Evolutionary conservation across 2,888 invertebrate genomes (phyloP).

Genomic region (Netelia virgata): DNA sequence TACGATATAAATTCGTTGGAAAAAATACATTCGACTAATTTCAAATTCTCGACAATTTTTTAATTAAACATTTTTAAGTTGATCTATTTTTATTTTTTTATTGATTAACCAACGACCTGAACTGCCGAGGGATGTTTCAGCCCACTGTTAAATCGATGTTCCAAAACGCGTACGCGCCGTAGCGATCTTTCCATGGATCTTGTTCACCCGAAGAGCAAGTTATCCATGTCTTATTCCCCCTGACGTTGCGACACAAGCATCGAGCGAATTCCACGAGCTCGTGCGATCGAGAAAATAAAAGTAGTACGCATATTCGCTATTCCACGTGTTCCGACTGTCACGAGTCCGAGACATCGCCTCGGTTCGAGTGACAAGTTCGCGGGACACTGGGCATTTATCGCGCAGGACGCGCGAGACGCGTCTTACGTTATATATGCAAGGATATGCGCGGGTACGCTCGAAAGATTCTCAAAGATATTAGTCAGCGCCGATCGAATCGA

Average conservation of each 20-base stretch:
- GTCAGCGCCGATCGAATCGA: constrained; percentile 64
- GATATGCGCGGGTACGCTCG: constrained; percentile 6
- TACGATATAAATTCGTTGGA: constrained; percentile 13
- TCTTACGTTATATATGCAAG: background rate
- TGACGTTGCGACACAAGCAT: constrained; percentile 13
- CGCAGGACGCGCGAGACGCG: constrained; percentile 39
- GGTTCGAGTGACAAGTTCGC: constrained; percentile 60
- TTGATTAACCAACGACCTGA: no score
- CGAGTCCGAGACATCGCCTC: background rate
- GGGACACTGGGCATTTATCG: constrained; percentile 57
- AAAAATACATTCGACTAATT: background rate
- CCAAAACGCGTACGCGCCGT: background rate
- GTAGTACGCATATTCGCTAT: constrained; percentile 23
- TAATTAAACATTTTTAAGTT: no score
- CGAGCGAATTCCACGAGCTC: background rate
- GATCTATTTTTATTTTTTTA: no score
- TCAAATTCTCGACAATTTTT: background rate
- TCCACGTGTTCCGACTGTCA: constrained; percentile 24
- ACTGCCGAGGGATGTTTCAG: no score
- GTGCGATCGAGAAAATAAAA: constrained; percentile 25
- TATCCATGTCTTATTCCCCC: constrained; percentile 23
- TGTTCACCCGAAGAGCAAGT: background rate
- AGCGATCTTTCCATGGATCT: background rate
- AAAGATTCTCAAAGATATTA: constrained; percentile 60
- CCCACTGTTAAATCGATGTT: no score